Evolutionary conservation across 2,113 vertebrate genomes (phyloP).

Genomic region (Hemiprocne comata): DNA sequence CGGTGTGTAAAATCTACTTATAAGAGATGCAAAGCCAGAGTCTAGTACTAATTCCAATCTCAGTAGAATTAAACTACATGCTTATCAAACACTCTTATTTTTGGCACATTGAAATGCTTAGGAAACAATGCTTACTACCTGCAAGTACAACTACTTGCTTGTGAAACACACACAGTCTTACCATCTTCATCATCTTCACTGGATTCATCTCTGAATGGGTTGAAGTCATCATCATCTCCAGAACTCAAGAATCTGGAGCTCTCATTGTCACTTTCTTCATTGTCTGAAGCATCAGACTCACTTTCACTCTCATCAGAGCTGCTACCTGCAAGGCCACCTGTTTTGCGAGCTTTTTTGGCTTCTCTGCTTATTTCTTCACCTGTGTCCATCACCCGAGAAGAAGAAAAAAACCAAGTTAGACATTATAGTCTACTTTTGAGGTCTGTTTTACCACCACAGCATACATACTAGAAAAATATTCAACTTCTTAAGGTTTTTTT

Average conservation of each 20-base stretch:
- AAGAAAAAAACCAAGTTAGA: background rate
- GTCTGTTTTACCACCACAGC: background rate
- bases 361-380: slow-evolving; percentile 88
- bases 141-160: background rate
- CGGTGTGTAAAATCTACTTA: background rate
- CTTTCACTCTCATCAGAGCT: slow-evolving; percentile 92
- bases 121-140: background rate
- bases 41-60: background rate
- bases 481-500: background rate
- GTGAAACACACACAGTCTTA: slow-evolving; percentile 67
- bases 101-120: background rate
- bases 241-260: slow-evolving; percentile 95
- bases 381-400: slow-evolving; percentile 38
- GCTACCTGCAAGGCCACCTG: slow-evolving; percentile 88
- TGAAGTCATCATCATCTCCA: slow-evolving; percentile 93
- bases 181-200: slow-evolving; percentile 93
- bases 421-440: background rate
- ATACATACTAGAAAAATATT: background rate
- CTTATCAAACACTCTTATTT: background rate
- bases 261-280: slow-evolving; percentile 90
- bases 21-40: background rate
- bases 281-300: slow-evolving; percentile 84
- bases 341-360: slow-evolving; percentile 87
- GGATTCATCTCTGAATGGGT: slow-evolving; percentile 95
- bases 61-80: background rate